A percentile compares a stretch with the other conserved stretches of the same genome.
phyloP scores from a whole-genome alignment of 1,140 invertebrate genomes.

The Hyphantria cunea region DNA sequence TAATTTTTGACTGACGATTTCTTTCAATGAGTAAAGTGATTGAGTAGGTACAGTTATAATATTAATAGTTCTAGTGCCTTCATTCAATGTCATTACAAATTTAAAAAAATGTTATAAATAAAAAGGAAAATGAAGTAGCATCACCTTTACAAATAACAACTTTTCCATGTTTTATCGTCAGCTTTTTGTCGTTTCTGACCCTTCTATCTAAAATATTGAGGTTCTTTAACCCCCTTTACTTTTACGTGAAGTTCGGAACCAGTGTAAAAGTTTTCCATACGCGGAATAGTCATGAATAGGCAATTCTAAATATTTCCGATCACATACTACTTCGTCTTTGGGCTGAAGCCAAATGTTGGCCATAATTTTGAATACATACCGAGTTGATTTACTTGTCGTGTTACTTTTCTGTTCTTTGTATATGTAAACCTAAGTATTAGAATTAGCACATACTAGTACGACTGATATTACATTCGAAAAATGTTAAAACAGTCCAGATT shows the following conservation, averaged over 20 bases:
- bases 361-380: conserved; percentile 22
- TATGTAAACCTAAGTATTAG: not conserved
- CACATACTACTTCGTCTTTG: conserved; percentile 55
- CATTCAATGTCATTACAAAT: no score
- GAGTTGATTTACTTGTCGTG: conserved; percentile 2
- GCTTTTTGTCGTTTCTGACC: not conserved
- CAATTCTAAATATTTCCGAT: conserved; percentile 64
- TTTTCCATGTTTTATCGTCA: no score
- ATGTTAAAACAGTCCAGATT: no score
- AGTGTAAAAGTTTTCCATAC: conserved; percentile 46
- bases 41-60: no score
- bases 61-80: no score
- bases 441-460: no score
- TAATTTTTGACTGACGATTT: no score
- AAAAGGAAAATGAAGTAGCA: no score
- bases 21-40: no score
- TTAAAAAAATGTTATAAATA: no score
- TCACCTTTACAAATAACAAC: no score
- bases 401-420: not conserved
- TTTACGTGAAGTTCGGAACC: conserved; percentile 28
- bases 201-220: conserved; percentile 15
- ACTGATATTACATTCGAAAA: no score
- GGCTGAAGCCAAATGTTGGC: conserved; percentile 50
- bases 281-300: conserved; percentile 56
- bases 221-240: conserved; percentile 1